Percentiles rank a stretch among this genome's conserved stretches.
Conservation (phyloP, 2,888 invertebrate genomes). For the Psylliodes chrysocephalus region DNA sequence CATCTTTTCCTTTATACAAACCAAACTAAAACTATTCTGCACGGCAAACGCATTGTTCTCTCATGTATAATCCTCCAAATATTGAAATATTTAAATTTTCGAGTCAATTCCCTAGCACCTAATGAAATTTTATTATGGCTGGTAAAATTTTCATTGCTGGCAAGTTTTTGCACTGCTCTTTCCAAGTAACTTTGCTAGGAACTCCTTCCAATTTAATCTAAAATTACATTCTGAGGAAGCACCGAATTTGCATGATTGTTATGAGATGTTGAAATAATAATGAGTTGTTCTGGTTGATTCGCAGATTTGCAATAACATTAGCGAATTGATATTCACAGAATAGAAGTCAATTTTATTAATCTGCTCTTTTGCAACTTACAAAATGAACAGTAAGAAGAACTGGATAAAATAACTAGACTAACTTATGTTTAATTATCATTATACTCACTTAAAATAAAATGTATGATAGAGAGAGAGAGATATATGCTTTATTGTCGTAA, state of each 20-base stretch:
- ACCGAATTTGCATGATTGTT: slow-evolving; percentile 50
- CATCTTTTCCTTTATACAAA: no score
- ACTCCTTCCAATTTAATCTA: slow-evolving; percentile 45
- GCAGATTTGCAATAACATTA: background rate
- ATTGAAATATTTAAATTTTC: slow-evolving; percentile 2
- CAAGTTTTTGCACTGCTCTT: background rate
- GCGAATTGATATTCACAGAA: background rate
- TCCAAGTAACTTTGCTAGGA: slow-evolving; percentile 48
- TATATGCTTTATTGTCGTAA: no score
- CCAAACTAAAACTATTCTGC: no score
- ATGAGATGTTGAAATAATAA: slow-evolving; percentile 47
- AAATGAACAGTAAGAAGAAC: no score
- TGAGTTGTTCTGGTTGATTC: background rate
- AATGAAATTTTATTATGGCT: slow-evolving; percentile 2
- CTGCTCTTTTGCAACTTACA: no score
- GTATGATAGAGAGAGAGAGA: no score
- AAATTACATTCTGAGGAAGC: slow-evolving; percentile 43
- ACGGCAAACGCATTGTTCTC: no score
- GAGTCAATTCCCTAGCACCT: background rate
- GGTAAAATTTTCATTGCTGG: background rate
- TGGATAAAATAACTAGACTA: no score
- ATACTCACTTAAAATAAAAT: no score
- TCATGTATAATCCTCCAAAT: no score
- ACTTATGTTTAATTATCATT: no score
- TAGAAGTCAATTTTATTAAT: background rate